Evolutionary conservation across 2,797 vertebrate species (phyloP), one percentile per base, ranked within the genome.

Genomic region (Novumbra hubbsi): DNA sequence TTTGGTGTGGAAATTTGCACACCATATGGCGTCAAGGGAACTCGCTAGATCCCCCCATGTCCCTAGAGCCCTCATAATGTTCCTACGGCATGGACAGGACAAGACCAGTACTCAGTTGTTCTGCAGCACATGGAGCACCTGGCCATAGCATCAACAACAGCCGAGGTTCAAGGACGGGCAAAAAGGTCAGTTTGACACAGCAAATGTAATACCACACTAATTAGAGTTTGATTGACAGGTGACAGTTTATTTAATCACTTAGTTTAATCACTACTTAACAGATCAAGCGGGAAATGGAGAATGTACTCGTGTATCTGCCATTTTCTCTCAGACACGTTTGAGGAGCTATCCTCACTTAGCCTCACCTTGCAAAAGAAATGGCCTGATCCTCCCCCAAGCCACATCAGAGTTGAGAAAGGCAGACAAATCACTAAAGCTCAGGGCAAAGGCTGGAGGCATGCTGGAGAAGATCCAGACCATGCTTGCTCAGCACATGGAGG

Each of bases 51-150:
- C 71, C 64, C 67, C 73, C 50, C 70, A 77, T 48, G 30, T 73
- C 52, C 75, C 77, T 14, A 67, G 73, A 72, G 70, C 73, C 49
- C 16, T 76, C 9, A 74, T 30, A 64, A 14, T 64, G 28, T 64
- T 64, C 15, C 62, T 82, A 24, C 16, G 28, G 19, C 77, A 68
- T 45, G 71, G 41, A 76, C 17, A 67, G 55, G 65, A 70, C 30
- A 70, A 55, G 78, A n/a, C 11, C 75, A 77, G 52, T 55, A 74
- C 73, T 62, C 52, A 0, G 41, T 69, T 41, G 45, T 60, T 57
- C 64, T 74, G 27, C 75, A 78, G n/a, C n/a, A n/a, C n/a, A 78
- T 73, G 76, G 60, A 73, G 41, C 76, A 68, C 41, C 68, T 78
- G 73, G 64, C 69, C 16, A 19, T 70, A 66, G 45, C 74, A 71